Base-by-base conservation (phyloP, 2,113 vertebrate genomes). In the Synodontis membranacea region DNA sequence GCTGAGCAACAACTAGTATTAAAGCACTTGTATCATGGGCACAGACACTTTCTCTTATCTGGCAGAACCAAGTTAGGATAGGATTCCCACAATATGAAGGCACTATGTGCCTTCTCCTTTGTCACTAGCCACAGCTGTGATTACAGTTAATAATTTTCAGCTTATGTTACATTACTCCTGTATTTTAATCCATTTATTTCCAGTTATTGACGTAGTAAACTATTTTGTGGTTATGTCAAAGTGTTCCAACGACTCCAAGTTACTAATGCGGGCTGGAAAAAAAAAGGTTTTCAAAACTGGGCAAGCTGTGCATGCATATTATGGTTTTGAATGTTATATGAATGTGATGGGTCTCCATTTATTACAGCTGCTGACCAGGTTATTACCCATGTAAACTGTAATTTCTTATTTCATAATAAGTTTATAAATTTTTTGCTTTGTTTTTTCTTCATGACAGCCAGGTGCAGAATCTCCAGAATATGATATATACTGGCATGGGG, bases 11-110 rank as follows among this genome's bases (percentile, higher is more conserved):
- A 39, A 17, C 68, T 12, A 72, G 39, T 15, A 75, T 0, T 15
- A 75, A 28, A 15, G 42, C 42, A 75, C n/a, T 54, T 79, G 50
- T 7, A 37, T 23, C n/a, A n/a, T 54, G 21, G 50, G 76, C 76
- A 79, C 12, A 52, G 46, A 54, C 76, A 79, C 76, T 79, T 79
- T 54, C 42, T 6, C 25, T 50, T 76, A 76, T 75, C 25, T 75
- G 44, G 23, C 42, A 75, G 72, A 75, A n/a, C n/a, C n/a, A n/a
- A n/a, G n/a, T n/a, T n/a, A 15, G 15, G 15, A 62, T n/a, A 42
- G 68, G 37, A 23, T 23, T 42, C 8, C 34, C 34, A 42, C 37
- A 70, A 4, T 70, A 39, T n/a, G n/a, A n/a, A n/a, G n/a, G n/a
- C n/a, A n/a, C 11, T 39, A 10, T 74, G 42, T 8, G 2, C 23